These are phyloP conservation scores for Drosophila imparisetae DNA, from an alignment of 2,888 invertebrate genomes.

Conservation along the genomic window DNA sequence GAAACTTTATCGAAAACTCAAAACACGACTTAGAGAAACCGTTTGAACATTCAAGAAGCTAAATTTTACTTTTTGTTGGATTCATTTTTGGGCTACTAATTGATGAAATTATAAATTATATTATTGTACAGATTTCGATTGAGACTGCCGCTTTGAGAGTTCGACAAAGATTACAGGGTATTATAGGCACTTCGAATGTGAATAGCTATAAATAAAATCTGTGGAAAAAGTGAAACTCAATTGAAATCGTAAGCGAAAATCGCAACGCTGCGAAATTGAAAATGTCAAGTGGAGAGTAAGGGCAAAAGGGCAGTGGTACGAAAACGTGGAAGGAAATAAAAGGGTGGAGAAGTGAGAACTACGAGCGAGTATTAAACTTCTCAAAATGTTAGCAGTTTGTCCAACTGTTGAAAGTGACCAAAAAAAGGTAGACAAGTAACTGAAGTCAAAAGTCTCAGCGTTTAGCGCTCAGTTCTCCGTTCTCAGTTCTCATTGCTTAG, in stretches of 20 bases:
- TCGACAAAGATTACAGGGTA: conserved; percentile 16
- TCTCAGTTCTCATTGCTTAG: conserved; percentile 17
- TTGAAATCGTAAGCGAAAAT: conserved; percentile 32
- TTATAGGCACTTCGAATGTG: conserved; percentile 32
- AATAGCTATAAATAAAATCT: conserved; percentile 52
- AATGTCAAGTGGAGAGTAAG: conserved; percentile 2
- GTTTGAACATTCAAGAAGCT: background rate
- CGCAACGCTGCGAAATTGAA: conserved; percentile 34
- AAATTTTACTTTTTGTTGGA: background rate
- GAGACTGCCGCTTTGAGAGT: background rate
- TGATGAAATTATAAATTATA: background rate
- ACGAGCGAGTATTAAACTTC: background rate
- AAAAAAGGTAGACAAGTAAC: background rate
- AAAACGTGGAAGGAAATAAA: background rate
- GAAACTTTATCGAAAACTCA: background rate
- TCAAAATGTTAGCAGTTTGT: conserved; percentile 1
- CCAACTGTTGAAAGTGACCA: conserved; percentile 2
- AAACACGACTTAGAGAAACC: background rate
- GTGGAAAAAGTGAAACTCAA: conserved; percentile 51
- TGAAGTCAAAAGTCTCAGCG: background rate
- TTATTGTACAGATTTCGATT: background rate
- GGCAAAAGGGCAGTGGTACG: background rate
- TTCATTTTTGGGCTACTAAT: background rate
- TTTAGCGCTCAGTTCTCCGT: background rate
- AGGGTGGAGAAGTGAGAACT: background rate